These are phyloP conservation scores for Lepeophtheirus nordmannii DNA, from an alignment of 2,888 invertebrate species.

Conservation along the genomic window DNA sequence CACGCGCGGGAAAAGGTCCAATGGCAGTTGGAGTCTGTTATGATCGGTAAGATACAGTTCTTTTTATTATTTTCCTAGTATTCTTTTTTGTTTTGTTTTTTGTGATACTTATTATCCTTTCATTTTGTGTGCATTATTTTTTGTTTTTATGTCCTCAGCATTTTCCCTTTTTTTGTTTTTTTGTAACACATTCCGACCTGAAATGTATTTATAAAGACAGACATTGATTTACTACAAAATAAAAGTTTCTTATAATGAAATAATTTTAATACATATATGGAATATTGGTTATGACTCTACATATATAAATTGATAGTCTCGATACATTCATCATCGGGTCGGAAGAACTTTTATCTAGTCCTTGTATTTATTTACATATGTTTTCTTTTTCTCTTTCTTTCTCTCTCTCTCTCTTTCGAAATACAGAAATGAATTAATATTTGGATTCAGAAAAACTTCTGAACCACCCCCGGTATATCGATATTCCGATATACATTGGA, in stretches of 20 bases:
- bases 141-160: background rate
- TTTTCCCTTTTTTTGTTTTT: background rate
- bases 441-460: constrained; percentile 17
- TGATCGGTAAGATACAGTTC: constrained; percentile 10
- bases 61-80: background rate
- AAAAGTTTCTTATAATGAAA: too few species aligned
- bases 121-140: background rate
- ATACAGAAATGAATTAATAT: constrained; percentile 16
- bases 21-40: constrained; percentile 19
- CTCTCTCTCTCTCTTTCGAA: background rate
- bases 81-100: background rate
- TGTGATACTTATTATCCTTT: background rate
- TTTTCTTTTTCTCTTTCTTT: too few species aligned
- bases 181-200: too few species aligned
- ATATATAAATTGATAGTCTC: too few species aligned
- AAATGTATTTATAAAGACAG: too few species aligned
- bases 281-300: too few species aligned
- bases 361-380: too few species aligned
- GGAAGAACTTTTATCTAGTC: too few species aligned
- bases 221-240: too few species aligned
- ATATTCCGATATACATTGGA: constrained; percentile 5
- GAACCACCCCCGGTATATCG: constrained; percentile 13
- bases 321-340: too few species aligned
- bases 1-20: background rate
- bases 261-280: too few species aligned